Percentiles rank a stretch among this genome's conserved stretches.
These are phyloP conservation scores for Myotis yumanensis DNA, from an alignment of 2,113 vertebrate species.

Conservation along the genomic window DNA sequence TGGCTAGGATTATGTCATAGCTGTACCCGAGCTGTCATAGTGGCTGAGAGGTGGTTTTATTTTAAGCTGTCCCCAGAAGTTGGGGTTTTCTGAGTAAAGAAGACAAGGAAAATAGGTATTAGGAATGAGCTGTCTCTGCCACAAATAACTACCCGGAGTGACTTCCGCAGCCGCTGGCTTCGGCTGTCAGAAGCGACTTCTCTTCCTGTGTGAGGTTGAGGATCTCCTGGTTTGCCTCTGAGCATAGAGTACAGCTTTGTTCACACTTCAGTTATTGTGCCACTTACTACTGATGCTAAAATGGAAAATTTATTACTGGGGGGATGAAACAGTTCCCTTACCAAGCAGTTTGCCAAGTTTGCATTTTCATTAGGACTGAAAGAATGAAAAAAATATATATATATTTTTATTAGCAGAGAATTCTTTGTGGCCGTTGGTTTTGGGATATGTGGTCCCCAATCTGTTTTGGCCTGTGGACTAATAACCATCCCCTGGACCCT, in stretches of 20 bases:
- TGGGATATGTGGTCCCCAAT: neutral
- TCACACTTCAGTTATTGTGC: neutral
- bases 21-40: no score
- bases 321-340: neutral
- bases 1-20: neutral
- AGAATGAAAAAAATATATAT: neutral
- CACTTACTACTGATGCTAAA: neutral
- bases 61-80: neutral
- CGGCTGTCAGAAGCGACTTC: neutral
- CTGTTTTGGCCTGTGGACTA: neutral
- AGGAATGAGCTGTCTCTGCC: neutral
- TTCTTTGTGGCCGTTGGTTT: neutral
- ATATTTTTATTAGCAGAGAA: neutral
- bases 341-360: neutral
- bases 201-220: neutral
- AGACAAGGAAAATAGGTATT: neutral
- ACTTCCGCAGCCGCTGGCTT: neutral
- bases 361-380: neutral
- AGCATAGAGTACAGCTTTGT: fast-evolving
- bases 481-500: fast-evolving
- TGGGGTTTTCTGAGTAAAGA: neutral
- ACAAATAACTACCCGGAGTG: neutral
- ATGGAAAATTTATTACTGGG: neutral
- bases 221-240: neutral
- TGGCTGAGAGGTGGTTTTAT: neutral